Base-by-base conservation (phyloP, 2,888 invertebrate genomes). In the Linnaemya vulpina region DNA sequence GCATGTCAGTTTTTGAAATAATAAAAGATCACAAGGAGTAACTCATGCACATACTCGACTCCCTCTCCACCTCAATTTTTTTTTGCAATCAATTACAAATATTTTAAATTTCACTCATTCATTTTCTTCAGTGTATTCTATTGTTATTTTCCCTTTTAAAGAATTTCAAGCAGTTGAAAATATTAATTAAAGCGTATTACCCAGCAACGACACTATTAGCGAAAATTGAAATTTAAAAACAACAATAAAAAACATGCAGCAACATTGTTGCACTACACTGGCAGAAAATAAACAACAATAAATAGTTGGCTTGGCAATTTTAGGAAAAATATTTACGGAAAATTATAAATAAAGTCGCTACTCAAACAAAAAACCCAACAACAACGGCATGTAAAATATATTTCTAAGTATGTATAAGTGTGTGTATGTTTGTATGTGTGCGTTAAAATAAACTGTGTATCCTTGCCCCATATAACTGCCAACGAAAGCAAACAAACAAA, bases 121-220 rank as follows among this genome's bases (percentile, higher is more conserved):
- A 68, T 40, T 55, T 79, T 17, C 25, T 65, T 55, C 55, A 17
- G 35, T 65, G 11, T 43, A 30, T 49, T 68, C 40, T 30, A 17
- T 38, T n/a, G 22, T 68, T 40, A 17, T 51, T 70, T 68, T 40
- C n/a, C 46, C 60, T 73, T 11, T 76, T 76, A 38, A 30, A 67
- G 60, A 60, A 63, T 38, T 65, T 70, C 38, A 82, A 82, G 71
- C 70, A 82, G 74, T 82, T 82, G 70, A 82, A 81, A 75, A 82
- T 85, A 78, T 85, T 85, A 78, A 85, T 85, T 85, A 75, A 85
- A 82, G 60, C 46, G 63, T 78, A 85, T 82, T 74, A 55, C 81
- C 78, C 70, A 46, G 81, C 74, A 84, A 84, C 84, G 43, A 9
- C 46, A n/a, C 13, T 74, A 73, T 62, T 62, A 55, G 49, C 22